phyloP scores from a whole-genome alignment of 2,888 invertebrate species.

The Mythimna ferrago region DNA sequence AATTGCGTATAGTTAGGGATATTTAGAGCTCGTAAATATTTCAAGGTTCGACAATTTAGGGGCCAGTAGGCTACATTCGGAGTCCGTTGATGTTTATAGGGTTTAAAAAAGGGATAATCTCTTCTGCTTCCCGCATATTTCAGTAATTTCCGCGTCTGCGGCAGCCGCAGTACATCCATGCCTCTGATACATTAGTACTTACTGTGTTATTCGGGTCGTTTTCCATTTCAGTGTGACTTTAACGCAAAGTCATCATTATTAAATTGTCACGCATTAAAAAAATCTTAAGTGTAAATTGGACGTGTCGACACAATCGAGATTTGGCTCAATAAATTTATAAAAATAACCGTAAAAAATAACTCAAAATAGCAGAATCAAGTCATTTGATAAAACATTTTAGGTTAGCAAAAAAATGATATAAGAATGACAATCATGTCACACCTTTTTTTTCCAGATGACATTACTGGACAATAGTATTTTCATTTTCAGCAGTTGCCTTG shows the following conservation, averaged over 20 bases:
- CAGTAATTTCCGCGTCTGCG: slow-evolving; percentile 1
- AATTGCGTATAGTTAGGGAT: not conserved
- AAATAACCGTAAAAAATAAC: slow-evolving; percentile 88
- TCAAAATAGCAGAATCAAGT: slow-evolving; percentile 88
- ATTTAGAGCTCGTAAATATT: not conserved
- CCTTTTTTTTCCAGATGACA: slow-evolving; percentile 90
- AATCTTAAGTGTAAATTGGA: slow-evolving; percentile 77
- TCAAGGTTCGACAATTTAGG: not conserved
- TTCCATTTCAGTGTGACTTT: slow-evolving; percentile 86
- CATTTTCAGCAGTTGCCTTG: slow-evolving; percentile 86
- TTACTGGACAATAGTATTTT: slow-evolving; percentile 88
- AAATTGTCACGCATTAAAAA: slow-evolving; percentile 84
- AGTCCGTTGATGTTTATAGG: slow-evolving; percentile 14
- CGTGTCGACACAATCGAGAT: slow-evolving; percentile 88
- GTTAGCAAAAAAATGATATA: slow-evolving; percentile 90
- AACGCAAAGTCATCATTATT: slow-evolving; percentile 87
- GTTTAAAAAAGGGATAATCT: not conserved
- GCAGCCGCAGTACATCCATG: slow-evolving; percentile 7
- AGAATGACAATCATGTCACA: slow-evolving; percentile 89
- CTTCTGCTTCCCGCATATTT: not conserved
- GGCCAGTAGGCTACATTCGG: slow-evolving; percentile 7
- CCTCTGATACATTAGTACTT: slow-evolving; percentile 73
- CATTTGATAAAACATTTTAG: slow-evolving; percentile 91
- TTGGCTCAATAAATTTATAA: slow-evolving; percentile 87
- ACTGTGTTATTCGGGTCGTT: slow-evolving; percentile 89